Evolutionary conservation across 2,888 invertebrate species (phyloP), one percentile per base, ranked within the genome.

Genomic region (Dusona sp.): DNA sequence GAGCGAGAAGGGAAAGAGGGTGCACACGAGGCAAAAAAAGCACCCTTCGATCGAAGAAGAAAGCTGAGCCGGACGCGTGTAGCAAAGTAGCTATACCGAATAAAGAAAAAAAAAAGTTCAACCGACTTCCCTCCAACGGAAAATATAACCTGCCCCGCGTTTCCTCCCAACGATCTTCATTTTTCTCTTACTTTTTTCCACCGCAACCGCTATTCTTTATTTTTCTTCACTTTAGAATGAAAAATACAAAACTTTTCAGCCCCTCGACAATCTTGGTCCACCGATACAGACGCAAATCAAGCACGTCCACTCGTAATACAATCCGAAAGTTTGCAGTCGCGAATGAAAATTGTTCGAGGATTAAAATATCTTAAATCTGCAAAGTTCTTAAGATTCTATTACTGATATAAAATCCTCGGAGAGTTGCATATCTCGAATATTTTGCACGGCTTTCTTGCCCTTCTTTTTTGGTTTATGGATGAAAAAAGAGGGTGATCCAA

Each of bases 31-130:
- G 79, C 79, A 67, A 68, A 81, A 82, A 82, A 75, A 33, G 57
- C 65, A 73, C 51, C 79, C 82, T 42, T 82, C 68, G 79, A 68
- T 79, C 82, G 70, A 70, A 74, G 64, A 74, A 78, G 67, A 79
- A 79, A 79, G 74, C 82, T 51, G 67, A 83, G 82, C 74, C 54
- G 78, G 78, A 85, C 77, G 51, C 81, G 65, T 51, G 77, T 82
- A 61, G 64, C 65, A 75, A 68, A 54, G 74, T 70, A 61, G 57
- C 36, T 75, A 70, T 65, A 68, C 51, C 29, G 70, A 79, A 83
- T 75, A 36, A 74, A 51, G 51, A 54, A 79, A 64, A 75, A 22
- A 48, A 65, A 77, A 83, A 80, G 33, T 85, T 74, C 45, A 9
- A 54, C 22, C 72, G 48, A 25, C 45, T 74, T 74, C 64, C 38